Percentiles rank a stretch among this genome's conserved stretches.
Evolutionary conservation across 2,797 vertebrate species (phyloP).

Genomic region (Botia kubotai): DNA sequence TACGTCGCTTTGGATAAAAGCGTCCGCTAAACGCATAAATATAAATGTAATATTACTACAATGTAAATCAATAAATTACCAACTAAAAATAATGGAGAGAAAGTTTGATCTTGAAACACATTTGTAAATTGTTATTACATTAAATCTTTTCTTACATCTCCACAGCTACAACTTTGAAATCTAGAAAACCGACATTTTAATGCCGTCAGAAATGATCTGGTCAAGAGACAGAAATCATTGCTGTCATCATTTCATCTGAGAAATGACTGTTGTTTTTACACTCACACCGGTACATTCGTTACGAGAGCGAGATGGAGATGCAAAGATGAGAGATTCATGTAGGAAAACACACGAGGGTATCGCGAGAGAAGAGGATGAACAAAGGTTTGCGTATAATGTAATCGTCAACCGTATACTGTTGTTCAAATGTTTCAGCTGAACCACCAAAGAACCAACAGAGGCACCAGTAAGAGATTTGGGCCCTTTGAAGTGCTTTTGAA

Average conservation of each 20-base stretch:
- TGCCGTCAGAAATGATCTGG: neutral
- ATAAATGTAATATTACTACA: too few species aligned
- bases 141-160: slow-evolving; percentile 3
- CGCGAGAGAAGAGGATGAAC: neutral
- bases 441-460: neutral
- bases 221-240: slow-evolving; percentile 25
- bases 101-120: too few species aligned
- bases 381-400: neutral
- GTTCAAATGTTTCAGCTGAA: neutral
- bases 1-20: too few species aligned
- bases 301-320: neutral
- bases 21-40: too few species aligned
- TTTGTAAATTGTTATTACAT: neutral
- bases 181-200: neutral
- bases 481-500: neutral
- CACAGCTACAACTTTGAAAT: neutral
- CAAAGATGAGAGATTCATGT: neutral
- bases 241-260: too few species aligned
- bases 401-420: too few species aligned
- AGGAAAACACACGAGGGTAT: too few species aligned
- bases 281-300: neutral
- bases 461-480: neutral
- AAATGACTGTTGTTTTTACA: neutral
- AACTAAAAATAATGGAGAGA: too few species aligned
- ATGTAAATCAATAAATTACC: too few species aligned